phyloP scores from a whole-genome alignment of 37 sponge, comb jelly and placozoan genomes.

The Hexactinellida sp. region DNA sequence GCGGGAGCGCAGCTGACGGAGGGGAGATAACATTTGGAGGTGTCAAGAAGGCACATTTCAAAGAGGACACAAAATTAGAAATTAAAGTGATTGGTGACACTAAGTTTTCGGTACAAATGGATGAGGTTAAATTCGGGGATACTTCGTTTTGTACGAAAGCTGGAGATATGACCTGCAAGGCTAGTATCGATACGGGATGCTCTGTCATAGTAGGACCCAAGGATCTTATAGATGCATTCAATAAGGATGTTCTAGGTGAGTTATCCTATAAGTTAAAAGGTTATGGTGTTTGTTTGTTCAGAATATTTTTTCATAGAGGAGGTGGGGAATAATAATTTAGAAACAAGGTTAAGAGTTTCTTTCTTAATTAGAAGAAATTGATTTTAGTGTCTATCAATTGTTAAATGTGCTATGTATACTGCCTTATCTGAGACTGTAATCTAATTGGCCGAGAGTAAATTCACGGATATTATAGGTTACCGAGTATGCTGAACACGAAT shows the following conservation, averaged over 20 bases:
- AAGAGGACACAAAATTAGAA: neutral
- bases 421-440: no score
- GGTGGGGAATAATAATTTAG: no score
- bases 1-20: neutral
- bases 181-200: neutral
- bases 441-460: no score
- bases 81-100: neutral
- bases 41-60: neutral
- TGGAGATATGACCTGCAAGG: neutral
- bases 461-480: no score
- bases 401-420: no score
- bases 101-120: neutral
- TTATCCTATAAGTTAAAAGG: no score
- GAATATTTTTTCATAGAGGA: no score
- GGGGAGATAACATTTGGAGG: neutral
- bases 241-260: neutral
- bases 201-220: neutral
- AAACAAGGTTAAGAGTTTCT: no score
- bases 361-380: no score
- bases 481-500: no score
- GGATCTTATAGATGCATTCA: neutral
- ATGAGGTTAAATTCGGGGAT: neutral
- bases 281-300: no score
- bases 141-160: neutral
- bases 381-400: no score